Conservation (phyloP, 1,140 invertebrate species). For the Cheumatopsyche charites region DNA sequence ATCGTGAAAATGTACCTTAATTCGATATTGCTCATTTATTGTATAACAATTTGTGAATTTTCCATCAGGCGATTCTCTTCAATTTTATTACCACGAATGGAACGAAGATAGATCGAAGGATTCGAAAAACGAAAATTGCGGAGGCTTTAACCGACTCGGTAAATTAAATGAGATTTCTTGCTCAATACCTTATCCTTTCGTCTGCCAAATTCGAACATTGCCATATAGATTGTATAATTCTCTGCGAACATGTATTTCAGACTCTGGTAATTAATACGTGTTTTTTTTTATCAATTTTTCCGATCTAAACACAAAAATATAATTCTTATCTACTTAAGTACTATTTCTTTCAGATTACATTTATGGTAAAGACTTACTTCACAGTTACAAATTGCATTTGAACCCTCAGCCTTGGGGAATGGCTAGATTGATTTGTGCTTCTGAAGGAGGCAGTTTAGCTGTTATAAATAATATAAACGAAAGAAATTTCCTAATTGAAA, state of each 20-base stretch:
- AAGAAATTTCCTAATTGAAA: slow-evolving; percentile 38
- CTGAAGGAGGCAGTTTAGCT: slow-evolving; percentile 53
- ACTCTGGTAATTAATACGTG: too few species aligned
- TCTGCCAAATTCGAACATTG: too few species aligned
- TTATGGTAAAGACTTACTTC: slow-evolving; percentile 46
- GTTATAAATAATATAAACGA: slow-evolving; percentile 53
- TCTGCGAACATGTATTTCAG: too few species aligned
- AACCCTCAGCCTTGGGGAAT: slow-evolving; percentile 49
- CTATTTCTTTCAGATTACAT: slow-evolving; percentile 49
- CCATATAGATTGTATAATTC: too few species aligned
- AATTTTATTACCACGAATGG: slow-evolving; percentile 10
- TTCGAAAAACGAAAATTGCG: slow-evolving; percentile 20
- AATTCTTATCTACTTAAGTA: too few species aligned
- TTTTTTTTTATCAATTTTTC: too few species aligned
- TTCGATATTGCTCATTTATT: too few species aligned
- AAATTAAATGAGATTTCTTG: slow-evolving; percentile 29
- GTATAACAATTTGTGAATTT: too few species aligned
- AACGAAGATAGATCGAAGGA: not conserved
- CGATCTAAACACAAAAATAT: too few species aligned
- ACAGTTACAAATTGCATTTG: slow-evolving; percentile 54
- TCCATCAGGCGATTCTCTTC: not conserved
- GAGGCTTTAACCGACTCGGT: slow-evolving; percentile 2
- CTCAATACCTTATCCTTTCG: too few species aligned
- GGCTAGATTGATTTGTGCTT: slow-evolving; percentile 51
- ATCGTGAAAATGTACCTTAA: not conserved